Evolutionary conservation across 2,888 invertebrate genomes (phyloP).

Genomic region (Idaea dimidiata): DNA sequence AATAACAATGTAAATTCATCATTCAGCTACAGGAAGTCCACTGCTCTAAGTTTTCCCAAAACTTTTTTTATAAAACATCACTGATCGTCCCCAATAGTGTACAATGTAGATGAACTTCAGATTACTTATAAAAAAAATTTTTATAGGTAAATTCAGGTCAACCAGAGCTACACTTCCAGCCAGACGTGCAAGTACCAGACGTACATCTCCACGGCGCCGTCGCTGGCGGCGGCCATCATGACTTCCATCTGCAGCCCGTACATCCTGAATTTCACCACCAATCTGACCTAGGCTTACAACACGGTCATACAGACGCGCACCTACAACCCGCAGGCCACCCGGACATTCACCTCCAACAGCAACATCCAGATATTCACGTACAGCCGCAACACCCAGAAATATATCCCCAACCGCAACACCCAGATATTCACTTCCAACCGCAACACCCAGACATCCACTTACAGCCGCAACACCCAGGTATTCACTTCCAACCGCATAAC

Average conservation of each 20-base stretch:
- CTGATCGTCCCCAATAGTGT: no score
- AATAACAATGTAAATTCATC: background rate
- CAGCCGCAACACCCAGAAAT: conserved; percentile 22
- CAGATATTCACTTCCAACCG: conserved; percentile 24
- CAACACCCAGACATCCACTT: conserved; percentile 18
- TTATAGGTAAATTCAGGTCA: conserved; percentile 27
- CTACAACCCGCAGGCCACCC: conserved; percentile 33
- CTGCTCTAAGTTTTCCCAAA: no score
- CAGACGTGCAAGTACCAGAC: conserved; percentile 21
- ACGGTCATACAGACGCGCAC: conserved; percentile 31
- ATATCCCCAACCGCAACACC: conserved; percentile 23
- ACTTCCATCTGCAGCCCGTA: conserved; percentile 31
- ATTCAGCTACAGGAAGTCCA: no score
- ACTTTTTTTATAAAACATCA: no score
- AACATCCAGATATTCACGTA: conserved; percentile 21
- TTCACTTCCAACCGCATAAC: conserved; percentile 19
- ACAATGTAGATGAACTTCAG: no score
- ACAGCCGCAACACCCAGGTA: conserved; percentile 17
- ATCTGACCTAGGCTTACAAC: conserved; percentile 29
- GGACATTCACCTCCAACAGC: conserved; percentile 26
- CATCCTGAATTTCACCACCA: no score
- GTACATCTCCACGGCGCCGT: conserved; percentile 19
- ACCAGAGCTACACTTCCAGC: conserved; percentile 28
- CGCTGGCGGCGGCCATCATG: conserved; percentile 17
- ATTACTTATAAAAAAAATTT: background rate